Percentiles rank a stretch among this genome's conserved stretches.
phyloP scores from a whole-genome alignment of 2,113 vertebrate species.

The Lutjanus erythropterus region DNA sequence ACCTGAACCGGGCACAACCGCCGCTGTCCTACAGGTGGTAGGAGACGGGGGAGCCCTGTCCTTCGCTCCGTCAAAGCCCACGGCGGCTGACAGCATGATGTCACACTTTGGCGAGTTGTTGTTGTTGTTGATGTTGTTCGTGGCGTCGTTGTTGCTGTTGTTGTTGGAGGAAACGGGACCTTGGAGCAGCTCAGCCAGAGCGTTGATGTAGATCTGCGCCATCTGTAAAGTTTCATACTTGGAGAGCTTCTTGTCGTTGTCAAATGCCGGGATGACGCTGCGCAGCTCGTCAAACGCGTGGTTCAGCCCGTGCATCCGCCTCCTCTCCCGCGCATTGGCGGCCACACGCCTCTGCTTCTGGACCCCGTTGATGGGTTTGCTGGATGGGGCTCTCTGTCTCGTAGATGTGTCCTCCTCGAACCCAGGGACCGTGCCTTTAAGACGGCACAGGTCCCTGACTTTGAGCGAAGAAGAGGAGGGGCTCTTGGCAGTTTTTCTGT shows the following conservation, averaged over 20 bases:
- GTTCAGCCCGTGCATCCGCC: slow-evolving; percentile 96
- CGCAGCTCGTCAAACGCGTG: slow-evolving; percentile 97
- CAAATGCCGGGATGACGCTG: slow-evolving; percentile 95
- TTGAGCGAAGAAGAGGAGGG: slow-evolving; percentile 75
- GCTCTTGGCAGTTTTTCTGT: slow-evolving; percentile 79
- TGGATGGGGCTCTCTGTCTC: slow-evolving; percentile 83
- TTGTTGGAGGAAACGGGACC: slow-evolving; percentile 63
- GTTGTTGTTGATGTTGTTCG: slow-evolving; percentile 9
- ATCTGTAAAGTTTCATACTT: slow-evolving; percentile 99
- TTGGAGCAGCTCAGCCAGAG: slow-evolving; percentile 92
- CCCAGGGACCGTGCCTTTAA: slow-evolving; percentile 77
- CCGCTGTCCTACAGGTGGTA: slow-evolving; percentile 66
- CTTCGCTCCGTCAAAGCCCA: slow-evolving; percentile 68
- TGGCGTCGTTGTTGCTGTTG: slow-evolving; percentile 24
- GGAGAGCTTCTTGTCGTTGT: slow-evolving; percentile 98
- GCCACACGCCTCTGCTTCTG: slow-evolving; percentile 93
- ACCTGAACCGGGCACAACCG: slow-evolving; percentile 30
- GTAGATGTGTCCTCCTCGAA: slow-evolving; percentile 57
- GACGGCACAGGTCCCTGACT: slow-evolving; percentile 84
- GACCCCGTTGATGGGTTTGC: slow-evolving; percentile 85
- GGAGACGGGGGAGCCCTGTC: slow-evolving; percentile 67
- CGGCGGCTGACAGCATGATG: slow-evolving; percentile 51
- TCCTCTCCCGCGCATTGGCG: slow-evolving; percentile 93
- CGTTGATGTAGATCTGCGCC: slow-evolving; percentile 99
- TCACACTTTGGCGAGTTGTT: slow-evolving; percentile 77